Evolutionary conservation across 92 coral and sea anemone genomes (phyloP).

Genomic region (Phenganax marumi): DNA sequence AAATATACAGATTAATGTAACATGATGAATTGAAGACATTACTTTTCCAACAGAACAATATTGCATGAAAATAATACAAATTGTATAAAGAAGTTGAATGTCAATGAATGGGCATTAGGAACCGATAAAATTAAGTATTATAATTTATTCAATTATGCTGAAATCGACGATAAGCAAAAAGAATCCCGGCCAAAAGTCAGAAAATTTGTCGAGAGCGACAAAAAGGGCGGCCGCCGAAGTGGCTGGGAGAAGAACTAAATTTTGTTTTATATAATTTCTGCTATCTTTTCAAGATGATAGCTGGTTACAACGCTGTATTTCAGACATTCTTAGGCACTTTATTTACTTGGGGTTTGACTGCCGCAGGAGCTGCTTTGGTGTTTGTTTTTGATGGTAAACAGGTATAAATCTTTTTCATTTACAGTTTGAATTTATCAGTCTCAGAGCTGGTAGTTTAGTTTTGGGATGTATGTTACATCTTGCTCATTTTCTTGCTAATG

Average conservation of each 20-base stretch:
- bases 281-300: slow-evolving; percentile 60
- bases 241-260: neutral
- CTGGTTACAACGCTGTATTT: slow-evolving; percentile 69
- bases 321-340: slow-evolving; percentile 93
- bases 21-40: no score
- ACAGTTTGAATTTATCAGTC: no score
- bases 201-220: slow-evolving; percentile 16
- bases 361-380: slow-evolving; percentile 84
- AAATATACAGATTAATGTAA: no score
- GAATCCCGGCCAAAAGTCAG: no score
- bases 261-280: neutral
- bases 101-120: no score
- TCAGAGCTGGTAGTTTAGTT: no score
- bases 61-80: no score
- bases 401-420: slow-evolving; percentile 56
- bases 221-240: slow-evolving; percentile 25
- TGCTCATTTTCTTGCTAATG: neutral
- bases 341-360: slow-evolving; percentile 97
- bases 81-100: no score
- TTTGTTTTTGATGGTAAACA: slow-evolving; percentile 86
- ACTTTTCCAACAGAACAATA: no score
- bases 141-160: no score
- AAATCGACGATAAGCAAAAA: no score
- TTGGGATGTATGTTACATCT: neutral
- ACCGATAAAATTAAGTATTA: no score